A percentile compares a stretch with the other conserved stretches of the same genome.
phyloP scores from a whole-genome alignment of 1,140 invertebrate genomes.

The Capitella teleta region DNA sequence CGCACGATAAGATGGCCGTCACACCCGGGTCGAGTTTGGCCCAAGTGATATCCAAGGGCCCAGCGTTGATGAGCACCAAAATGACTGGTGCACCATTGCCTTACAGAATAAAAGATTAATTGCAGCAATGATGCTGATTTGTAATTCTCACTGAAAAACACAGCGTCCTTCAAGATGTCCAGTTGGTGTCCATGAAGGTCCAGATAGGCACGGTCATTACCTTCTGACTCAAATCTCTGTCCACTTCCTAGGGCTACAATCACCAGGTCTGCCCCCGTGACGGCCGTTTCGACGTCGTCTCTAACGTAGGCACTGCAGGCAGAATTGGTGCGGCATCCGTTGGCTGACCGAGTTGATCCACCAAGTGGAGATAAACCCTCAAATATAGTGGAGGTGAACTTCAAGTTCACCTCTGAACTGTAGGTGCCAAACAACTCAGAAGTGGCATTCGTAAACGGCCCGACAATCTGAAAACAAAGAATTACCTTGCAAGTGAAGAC shows the following conservation, averaged over 20 bases:
- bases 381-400: conserved; percentile 23
- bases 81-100: conserved; percentile 14
- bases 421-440: conserved; percentile 31
- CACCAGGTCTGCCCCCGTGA: conserved; percentile 21
- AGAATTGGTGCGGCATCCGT: conserved; percentile 21
- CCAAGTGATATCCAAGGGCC: conserved; percentile 30
- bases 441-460: conserved; percentile 36
- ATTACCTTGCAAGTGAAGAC: no score
- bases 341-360: conserved; percentile 13
- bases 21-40: conserved; percentile 17
- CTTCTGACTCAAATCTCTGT: conserved; percentile 14
- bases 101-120: background rate
- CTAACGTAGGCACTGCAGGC: conserved; percentile 22
- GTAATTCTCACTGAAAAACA: conserved; percentile 8
- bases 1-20: conserved; percentile 20
- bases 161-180: conserved; percentile 8
- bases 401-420: conserved; percentile 17
- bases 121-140: background rate
- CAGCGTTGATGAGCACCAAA: conserved; percentile 31
- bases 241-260: conserved; percentile 36
- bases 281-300: conserved; percentile 17
- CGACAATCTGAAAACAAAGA: conserved; percentile 18
- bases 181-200: background rate
- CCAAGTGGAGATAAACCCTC: conserved; percentile 19
- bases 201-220: conserved; percentile 4